Base-by-base conservation (phyloP, 2,797 vertebrate genomes). In the Pangasius krempfi region DNA sequence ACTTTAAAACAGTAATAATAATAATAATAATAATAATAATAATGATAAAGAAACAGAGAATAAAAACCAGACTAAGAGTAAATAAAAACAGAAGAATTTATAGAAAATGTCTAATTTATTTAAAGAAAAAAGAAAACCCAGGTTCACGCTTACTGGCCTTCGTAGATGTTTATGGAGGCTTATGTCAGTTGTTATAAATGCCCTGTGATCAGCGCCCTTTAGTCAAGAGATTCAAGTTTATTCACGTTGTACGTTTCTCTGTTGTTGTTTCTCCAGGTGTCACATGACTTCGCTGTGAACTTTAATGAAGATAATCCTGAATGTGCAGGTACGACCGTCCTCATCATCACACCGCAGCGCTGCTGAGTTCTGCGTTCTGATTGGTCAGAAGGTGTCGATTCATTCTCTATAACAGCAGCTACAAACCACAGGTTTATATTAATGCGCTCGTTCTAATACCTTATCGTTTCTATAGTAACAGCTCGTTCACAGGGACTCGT, bases 261-360 rank as follows among this genome's bases (percentile, higher is more conserved):
- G n/a, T 10, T 50, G 33, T 16, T 86, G 25, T 64, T 47, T 62
- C 64, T 37, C 4, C 93, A 97, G 97, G 96, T 97, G 85, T 97
- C 97, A 81, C 97, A 97, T 12, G 96, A 98, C 93, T 98, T 98
- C 86, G 96, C 97, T 0, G 95, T 97, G 92, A 97, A 97, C 94
- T 97, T 97, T 91, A 97, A 97, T 14, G 95, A 97, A 10, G 97
- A 97, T 73, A 97, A 97, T 89, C 96, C 97, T 0, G 97, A 97
- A 93, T 98, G 97, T 93, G 97, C 96, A 95, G 96, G 97, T 98
- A 92, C 85, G 90, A 66, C 12, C 3, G 0, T 44, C n/a, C n/a
- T n/a, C 72, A 9, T 40, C 37, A 22, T 27, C 40, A 75, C 22
- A 5, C 8, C 40, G 27, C 68, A 8, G 33, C 6, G 5, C 68